Base-by-base conservation (phyloP, 2,113 vertebrate genomes). In the Hemicordylus capensis region DNA sequence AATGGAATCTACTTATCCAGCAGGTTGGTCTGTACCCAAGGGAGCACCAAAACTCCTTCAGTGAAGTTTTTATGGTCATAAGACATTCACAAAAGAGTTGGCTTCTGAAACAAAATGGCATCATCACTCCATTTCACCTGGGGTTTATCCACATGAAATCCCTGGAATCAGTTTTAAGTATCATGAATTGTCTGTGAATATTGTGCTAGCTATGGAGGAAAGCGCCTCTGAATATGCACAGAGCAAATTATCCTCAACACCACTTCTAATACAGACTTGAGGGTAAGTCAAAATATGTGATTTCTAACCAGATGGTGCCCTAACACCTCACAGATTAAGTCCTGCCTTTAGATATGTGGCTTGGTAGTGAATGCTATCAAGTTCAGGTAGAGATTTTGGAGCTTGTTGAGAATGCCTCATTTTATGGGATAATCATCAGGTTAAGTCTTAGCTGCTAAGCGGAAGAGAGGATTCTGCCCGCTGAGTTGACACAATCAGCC, bases 351-450 rank as follows among this genome's bases (percentile, higher is more conserved):
- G 66, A 44, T 58, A 77, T 44, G 26, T 42, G 15, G 31, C 44
- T 54, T 51, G 51, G 24, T n/a, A 79, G 56, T 42, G 69, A 70
- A 39, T 42, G 73, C 75, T 85, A n/a, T 59, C 61, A 76, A 88
- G 51, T 39, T 58, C 54, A 59, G 64, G 26, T 67, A 80, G 85
- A 66, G 66, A 86, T 17, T 67, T 69, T 83, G 14, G n/a, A 75
- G 46, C n/a, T 54, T 54, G 74, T 56, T 77, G 46, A 56, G 64
- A 67, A 28, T 44, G 37, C 26, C 51, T 64, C 46, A 51, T 48
- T 84, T 75, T 64, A n/a, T 17, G 17, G 77, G 90, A 84, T 44
- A 75, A 87, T 83, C 2, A 48, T 81, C 76, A 67, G 31, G 70
- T 31, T 58, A 54, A 26, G 12, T 48, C 8, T 73, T 84, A 37